Conservation (phyloP, 2,888 invertebrate species). For the Melitaea athalia region DNA sequence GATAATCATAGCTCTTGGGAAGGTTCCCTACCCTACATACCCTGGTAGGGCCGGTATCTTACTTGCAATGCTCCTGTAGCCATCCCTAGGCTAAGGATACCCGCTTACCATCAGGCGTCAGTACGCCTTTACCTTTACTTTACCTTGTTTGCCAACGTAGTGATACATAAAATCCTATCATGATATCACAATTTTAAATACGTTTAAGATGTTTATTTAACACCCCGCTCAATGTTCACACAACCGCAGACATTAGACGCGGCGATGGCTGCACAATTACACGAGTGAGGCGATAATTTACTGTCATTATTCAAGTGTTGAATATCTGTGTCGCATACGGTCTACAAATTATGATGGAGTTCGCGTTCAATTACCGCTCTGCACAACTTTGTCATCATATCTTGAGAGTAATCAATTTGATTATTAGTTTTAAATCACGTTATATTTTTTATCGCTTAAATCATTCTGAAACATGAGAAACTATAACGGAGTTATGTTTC, state of each 20-base stretch:
- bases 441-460: background rate
- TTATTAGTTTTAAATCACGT: background rate
- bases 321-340: constrained; percentile 42
- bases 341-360: constrained; percentile 38
- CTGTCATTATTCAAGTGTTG: constrained; percentile 57
- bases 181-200: background rate
- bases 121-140: too few species aligned
- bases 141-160: too few species aligned
- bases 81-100: too few species aligned
- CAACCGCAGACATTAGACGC: constrained; percentile 39
- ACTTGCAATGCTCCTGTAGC: too few species aligned
- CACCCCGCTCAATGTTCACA: constrained; percentile 43
- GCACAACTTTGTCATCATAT: constrained; percentile 24
- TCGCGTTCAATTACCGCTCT: constrained; percentile 34
- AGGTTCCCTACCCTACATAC: too few species aligned
- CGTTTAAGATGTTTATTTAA: constrained; percentile 11
- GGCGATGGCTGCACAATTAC: constrained; percentile 64
- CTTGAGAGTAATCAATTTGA: constrained; percentile 4
- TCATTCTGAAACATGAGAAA: background rate
- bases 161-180: background rate
- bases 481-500: background rate
- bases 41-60: too few species aligned
- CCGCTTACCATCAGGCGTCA: too few species aligned
- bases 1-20: too few species aligned
- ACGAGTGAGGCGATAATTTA: constrained; percentile 65